Percentiles rank a stretch among this genome's conserved stretches.
These are phyloP conservation scores for Sweltsa coloradensis DNA, from an alignment of 1,140 invertebrate species.

Conservation along the genomic window DNA sequence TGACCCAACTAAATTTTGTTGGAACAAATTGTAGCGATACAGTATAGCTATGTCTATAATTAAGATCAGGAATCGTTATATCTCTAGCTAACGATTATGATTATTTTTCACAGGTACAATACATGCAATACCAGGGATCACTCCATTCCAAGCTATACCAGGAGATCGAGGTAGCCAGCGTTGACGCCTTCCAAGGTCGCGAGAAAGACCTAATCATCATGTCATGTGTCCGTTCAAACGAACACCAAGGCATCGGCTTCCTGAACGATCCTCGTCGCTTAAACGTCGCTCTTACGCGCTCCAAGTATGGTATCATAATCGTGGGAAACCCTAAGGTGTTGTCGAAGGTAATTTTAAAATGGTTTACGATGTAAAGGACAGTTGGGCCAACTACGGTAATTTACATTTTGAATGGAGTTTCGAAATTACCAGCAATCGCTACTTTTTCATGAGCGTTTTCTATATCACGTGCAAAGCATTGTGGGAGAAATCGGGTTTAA, in stretches of 20 bases:
- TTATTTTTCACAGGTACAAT: constrained; percentile 66
- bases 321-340: constrained; percentile 98
- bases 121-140: constrained; percentile 98
- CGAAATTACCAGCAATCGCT: not conserved
- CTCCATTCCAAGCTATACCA: constrained; percentile 94
- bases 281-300: constrained; percentile 95
- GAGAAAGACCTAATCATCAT: constrained; percentile 99
- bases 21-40: too few species aligned
- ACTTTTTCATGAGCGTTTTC: not conserved
- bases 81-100: too few species aligned
- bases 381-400: not conserved
- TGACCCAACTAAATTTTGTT: too few species aligned
- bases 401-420: not conserved
- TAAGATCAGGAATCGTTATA: too few species aligned
- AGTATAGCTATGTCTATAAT: too few species aligned
- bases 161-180: constrained; percentile 98
- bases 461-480: too few species aligned
- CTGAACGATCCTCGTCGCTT: constrained; percentile 93
- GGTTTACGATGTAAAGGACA: not conserved
- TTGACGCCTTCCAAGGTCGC: constrained; percentile 94
- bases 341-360: constrained; percentile 53
- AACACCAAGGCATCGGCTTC: constrained; percentile 86
- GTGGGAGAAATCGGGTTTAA: not conserved
- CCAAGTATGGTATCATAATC: constrained; percentile 96
- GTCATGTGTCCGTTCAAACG: constrained; percentile 90